Evolutionary conservation across 2,797 vertebrate genomes (phyloP), one percentile per base, ranked within the genome.

Genomic region (Choloepus didactylus): DNA sequence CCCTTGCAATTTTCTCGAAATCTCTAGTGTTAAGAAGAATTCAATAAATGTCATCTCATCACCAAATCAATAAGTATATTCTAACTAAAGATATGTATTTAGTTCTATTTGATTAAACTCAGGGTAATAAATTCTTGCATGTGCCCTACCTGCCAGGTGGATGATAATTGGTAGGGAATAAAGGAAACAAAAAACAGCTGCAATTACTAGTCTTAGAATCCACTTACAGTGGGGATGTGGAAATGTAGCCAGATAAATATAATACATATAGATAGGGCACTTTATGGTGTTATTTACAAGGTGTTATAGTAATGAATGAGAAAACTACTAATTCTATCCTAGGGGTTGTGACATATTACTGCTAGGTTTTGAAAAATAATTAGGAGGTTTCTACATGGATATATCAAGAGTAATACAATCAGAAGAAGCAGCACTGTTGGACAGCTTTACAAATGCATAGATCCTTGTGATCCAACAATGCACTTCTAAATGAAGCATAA

Each of bases 101-200:
- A 80, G 1, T 66, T 85, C 9, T 19, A 16, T n/a, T 89, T 5
- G 67, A n/a, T 46, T 59, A 12, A 62, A 29, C 10, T 60, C 14
- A 81, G 8, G 12, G 69, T 64, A 81, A 81, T 7, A 59, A 31
- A 56, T 64, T 4, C 27, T 29, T 72, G 8, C 31, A 6, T 49
- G 6, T 54, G 0, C 1, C 4, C 15, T 2, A 5, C 2, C 3
- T 66, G 3, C 21, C 29, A 64, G 2, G 38, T 19, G 8, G 31
- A 18, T 83, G 25, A 73, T 56, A 72, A 56, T 12, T 91, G 7
- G 54, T 14, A 75, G n/a, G 49, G 9, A 44, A 46, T 7, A 87
- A 12, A 72, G 5, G 6, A 8, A 35, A 35, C 35, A 9, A 62
- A 82, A 67, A 60, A 31, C 35, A 64, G 15, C 19, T 81, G 3